A percentile compares a stretch with the other conserved stretches of the same genome.
These are phyloP conservation scores for Cepaea hortensis DNA, from an alignment of 2,888 invertebrate genomes.

Conservation along the genomic window DNA sequence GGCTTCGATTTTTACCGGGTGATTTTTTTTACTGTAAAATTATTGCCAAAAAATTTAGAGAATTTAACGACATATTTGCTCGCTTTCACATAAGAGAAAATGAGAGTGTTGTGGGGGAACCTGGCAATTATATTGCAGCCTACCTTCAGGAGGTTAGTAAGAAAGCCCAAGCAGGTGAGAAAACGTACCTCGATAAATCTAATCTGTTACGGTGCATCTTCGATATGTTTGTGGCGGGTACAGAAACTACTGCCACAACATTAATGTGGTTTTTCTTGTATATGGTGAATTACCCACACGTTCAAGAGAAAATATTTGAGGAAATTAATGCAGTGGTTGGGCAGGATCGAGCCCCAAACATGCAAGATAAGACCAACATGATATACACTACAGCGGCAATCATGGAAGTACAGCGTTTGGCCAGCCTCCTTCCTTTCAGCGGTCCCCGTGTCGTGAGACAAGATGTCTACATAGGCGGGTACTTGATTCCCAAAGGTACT, in stretches of 20 bases:
- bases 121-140: not conserved
- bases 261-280: slow-evolving; percentile 89
- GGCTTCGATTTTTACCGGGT: slow-evolving; percentile 24
- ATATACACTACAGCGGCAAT: not conserved
- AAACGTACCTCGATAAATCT: not conserved
- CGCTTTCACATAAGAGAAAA: not conserved
- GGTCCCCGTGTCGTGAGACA: not conserved
- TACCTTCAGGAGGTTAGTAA: not conserved
- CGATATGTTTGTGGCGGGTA: slow-evolving; percentile 64
- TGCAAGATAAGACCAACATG: not conserved
- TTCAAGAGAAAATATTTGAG: slow-evolving; percentile 45
- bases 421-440: not conserved
- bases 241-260: slow-evolving; percentile 88
- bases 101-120: not conserved
- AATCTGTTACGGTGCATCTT: slow-evolving; percentile 34
- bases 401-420: not conserved
- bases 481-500: not conserved
- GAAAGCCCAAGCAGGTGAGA: not conserved
- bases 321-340: slow-evolving; percentile 11
- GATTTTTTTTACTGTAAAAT: slow-evolving; percentile 3
- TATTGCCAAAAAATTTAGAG: not conserved
- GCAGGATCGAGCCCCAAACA: not conserved
- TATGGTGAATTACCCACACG: slow-evolving; percentile 86
- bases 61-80: not conserved
- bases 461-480: not conserved